A percentile compares a stretch with the other conserved stretches of the same genome.
phyloP scores from a whole-genome alignment of 1,140 invertebrate genomes.

The Zaprionus nigranus region DNA sequence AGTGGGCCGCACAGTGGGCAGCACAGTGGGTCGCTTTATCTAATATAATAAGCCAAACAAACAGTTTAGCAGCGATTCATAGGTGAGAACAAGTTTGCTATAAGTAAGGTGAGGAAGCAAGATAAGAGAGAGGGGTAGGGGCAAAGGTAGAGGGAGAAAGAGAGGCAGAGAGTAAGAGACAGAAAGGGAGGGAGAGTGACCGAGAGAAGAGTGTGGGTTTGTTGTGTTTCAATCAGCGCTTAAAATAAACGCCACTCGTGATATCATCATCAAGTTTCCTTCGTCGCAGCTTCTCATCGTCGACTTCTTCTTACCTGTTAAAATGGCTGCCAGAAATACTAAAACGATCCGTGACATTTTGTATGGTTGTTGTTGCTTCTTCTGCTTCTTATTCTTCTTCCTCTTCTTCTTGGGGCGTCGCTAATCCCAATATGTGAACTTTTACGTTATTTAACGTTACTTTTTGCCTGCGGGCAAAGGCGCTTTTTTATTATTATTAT shows the following conservation, averaged over 20 bases:
- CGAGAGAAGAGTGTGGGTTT: slow-evolving; percentile 8
- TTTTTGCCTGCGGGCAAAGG: slow-evolving; percentile 29
- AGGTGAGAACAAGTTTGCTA: slow-evolving; percentile 3
- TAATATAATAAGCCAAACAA: not conserved
- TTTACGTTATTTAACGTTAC: slow-evolving; percentile 48
- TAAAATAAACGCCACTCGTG: slow-evolving; percentile 43
- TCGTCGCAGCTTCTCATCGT: not conserved
- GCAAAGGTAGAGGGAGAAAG: not conserved
- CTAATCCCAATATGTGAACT: slow-evolving; percentile 65
- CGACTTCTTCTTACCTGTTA: slow-evolving; percentile 66
- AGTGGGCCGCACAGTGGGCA: not conserved
- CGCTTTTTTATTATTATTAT: slow-evolving; percentile 22
- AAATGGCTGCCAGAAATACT: slow-evolving; percentile 76
- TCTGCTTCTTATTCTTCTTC: slow-evolving; percentile 37
- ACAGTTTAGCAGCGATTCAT: not conserved
- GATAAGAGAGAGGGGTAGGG: not conserved
- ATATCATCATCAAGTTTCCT: slow-evolving; percentile 32
- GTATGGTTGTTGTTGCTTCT: slow-evolving; percentile 43
- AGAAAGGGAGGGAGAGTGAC: not conserved
- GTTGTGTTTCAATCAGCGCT: slow-evolving; percentile 40
- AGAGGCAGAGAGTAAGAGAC: not conserved
- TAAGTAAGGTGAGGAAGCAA: not conserved
- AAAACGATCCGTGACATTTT: slow-evolving; percentile 78
- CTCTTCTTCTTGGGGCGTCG: slow-evolving; percentile 28
- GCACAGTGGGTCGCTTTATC: not conserved